Conservation (phyloP, 2,888 invertebrate species). For the Julus scanicus region DNA sequence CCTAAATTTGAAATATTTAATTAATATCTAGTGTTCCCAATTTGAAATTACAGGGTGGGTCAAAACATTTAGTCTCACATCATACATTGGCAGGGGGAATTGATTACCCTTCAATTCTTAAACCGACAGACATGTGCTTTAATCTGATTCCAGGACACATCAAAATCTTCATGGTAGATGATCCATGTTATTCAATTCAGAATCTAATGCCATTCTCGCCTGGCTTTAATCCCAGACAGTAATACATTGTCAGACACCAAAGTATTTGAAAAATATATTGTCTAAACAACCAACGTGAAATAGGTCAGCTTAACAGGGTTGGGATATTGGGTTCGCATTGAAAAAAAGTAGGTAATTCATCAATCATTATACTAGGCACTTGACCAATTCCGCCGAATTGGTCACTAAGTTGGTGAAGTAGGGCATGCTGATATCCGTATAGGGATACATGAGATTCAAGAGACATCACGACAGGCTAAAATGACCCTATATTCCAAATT, state of each 20-base stretch:
- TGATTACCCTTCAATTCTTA: too few species aligned
- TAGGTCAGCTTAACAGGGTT: background rate
- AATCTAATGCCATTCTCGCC: too few species aligned
- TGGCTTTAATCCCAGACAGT: background rate
- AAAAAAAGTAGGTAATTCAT: constrained; percentile 19
- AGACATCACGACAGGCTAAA: background rate
- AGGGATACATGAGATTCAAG: background rate
- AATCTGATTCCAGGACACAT: too few species aligned
- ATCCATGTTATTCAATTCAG: too few species aligned
- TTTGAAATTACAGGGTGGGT: too few species aligned
- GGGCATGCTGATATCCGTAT: background rate
- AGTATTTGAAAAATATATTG: constrained; percentile 17
- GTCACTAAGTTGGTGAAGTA: background rate
- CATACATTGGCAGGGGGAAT: too few species aligned
- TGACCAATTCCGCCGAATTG: background rate
- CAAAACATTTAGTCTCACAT: too few species aligned
- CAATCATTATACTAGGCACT: background rate
- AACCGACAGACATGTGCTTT: too few species aligned
- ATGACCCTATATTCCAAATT: too few species aligned
- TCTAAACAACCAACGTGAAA: background rate
- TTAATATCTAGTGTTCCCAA: too few species aligned
- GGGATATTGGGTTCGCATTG: background rate
- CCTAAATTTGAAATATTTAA: too few species aligned
- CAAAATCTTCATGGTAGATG: too few species aligned
- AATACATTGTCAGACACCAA: background rate